phyloP scores from a whole-genome alignment of 1,140 invertebrate genomes.

The Penaeus vannamei region DNA sequence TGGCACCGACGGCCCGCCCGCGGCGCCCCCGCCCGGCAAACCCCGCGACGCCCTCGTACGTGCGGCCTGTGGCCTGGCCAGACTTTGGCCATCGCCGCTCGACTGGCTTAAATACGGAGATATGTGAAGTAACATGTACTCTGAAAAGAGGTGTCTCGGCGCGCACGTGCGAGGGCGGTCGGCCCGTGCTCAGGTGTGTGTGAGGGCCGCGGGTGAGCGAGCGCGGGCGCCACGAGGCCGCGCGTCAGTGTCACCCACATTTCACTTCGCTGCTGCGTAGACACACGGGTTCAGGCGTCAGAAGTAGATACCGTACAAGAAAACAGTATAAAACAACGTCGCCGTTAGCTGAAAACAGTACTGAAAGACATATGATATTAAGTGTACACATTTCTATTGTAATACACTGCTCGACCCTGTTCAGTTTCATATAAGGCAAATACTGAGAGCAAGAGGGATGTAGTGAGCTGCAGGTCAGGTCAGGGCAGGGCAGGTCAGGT shows the following conservation, averaged over 20 bases:
- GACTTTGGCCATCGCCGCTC: too few species aligned
- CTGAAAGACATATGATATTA: slow-evolving; percentile 61
- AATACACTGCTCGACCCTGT: slow-evolving; percentile 64
- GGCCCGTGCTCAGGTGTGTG: slow-evolving; percentile 42
- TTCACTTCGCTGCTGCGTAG: slow-evolving; percentile 49
- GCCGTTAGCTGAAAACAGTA: slow-evolving; percentile 41
- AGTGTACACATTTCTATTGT: slow-evolving; percentile 61
- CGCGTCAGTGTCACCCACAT: slow-evolving; percentile 27
- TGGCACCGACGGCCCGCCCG: neutral
- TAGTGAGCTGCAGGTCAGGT: slow-evolving; percentile 60
- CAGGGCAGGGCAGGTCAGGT: slow-evolving; percentile 47
- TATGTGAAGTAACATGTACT: too few species aligned
- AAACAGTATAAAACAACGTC: slow-evolving; percentile 52
- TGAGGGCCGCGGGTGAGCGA: slow-evolving; percentile 24
- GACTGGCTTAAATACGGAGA: too few species aligned
- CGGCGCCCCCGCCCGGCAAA: neutral
- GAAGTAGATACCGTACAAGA: slow-evolving; percentile 55
- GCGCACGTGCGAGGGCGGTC: slow-evolving; percentile 27
- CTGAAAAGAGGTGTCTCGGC: neutral
- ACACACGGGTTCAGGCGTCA: slow-evolving; percentile 51
- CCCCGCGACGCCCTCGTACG: neutral
- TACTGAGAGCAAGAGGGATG: slow-evolving; percentile 63
- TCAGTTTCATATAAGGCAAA: slow-evolving; percentile 64
- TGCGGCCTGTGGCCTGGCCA: too few species aligned
- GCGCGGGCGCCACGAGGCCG: slow-evolving; percentile 7